Evolutionary conservation across 2,888 invertebrate species (phyloP).

Genomic region (Eupithecia abbreviata): DNA sequence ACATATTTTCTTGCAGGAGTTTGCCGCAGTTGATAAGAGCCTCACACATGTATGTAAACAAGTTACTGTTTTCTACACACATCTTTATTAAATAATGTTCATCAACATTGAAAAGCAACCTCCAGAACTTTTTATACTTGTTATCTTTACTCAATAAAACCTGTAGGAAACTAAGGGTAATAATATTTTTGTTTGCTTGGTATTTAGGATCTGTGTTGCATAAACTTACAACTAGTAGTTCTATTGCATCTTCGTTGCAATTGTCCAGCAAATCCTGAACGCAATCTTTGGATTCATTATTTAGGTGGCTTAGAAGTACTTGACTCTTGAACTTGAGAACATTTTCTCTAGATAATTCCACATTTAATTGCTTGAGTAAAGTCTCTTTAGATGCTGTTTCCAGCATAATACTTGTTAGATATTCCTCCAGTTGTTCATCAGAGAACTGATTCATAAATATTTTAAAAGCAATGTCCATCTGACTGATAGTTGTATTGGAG

Average conservation of each 20-base stretch:
- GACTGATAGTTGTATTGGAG: slow-evolving; percentile 58
- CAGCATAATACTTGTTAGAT: slow-evolving; percentile 67
- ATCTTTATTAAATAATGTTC: slow-evolving; percentile 59
- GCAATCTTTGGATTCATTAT: slow-evolving; percentile 49
- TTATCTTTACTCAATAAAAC: slow-evolving; percentile 56
- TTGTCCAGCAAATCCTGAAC: slow-evolving; percentile 56
- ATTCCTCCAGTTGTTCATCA: slow-evolving; percentile 62
- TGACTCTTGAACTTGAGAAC: slow-evolving; percentile 65
- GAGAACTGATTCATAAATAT: slow-evolving; percentile 65
- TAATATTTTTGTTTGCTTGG: slow-evolving; percentile 46
- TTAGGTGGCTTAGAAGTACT: slow-evolving; percentile 60
- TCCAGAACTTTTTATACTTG: slow-evolving; percentile 66
- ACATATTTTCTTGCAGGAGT: slow-evolving; percentile 66
- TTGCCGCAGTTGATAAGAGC: slow-evolving; percentile 73
- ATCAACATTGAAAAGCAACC: slow-evolving; percentile 58
- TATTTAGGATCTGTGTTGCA: slow-evolving; percentile 57
- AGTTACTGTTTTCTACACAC: slow-evolving; percentile 61
- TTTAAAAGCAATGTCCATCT: slow-evolving; percentile 64
- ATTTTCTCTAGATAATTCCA: slow-evolving; percentile 58
- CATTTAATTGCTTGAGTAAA: slow-evolving; percentile 58
- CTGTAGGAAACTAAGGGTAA: slow-evolving; percentile 54
- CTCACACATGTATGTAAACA: slow-evolving; percentile 62
- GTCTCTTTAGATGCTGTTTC: slow-evolving; percentile 73
- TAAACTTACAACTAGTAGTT: slow-evolving; percentile 65
- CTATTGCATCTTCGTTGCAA: slow-evolving; percentile 56